Conservation (phyloP, 2,113 vertebrate species). For the Leucosticte australis region DNA sequence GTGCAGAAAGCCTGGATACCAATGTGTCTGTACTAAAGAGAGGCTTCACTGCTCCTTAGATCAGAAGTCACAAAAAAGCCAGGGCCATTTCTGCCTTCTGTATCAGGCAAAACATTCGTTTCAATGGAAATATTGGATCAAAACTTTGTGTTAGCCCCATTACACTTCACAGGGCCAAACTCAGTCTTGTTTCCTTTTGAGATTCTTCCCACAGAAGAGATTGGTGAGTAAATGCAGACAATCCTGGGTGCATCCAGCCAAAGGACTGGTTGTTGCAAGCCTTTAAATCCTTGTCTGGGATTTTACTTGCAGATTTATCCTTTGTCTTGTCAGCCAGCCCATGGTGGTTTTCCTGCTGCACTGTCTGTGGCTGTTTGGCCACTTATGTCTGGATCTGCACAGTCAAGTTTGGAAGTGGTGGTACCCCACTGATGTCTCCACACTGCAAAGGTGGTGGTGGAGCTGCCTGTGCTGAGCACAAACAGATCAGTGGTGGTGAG, state of each 20-base stretch:
- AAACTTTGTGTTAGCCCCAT: background rate
- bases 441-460: background rate
- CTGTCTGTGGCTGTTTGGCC: background rate
- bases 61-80: background rate
- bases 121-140: background rate
- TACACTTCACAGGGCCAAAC: background rate
- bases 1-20: background rate
- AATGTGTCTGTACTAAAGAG: background rate
- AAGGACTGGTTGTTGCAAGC: background rate
- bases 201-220: background rate
- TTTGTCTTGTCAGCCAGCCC: slow-evolving; percentile 5
- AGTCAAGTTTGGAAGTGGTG: background rate
- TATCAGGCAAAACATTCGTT: background rate
- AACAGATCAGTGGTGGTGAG: background rate
- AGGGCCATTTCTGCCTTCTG: background rate
- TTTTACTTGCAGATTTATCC: slow-evolving; percentile 36
- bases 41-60: background rate
- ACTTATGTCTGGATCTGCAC: background rate
- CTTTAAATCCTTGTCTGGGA: slow-evolving; percentile 39
- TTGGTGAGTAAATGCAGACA: background rate
- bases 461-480: background rate
- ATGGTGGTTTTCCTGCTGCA: background rate
- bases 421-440: background rate
- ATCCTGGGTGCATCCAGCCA: background rate
- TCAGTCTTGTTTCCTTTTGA: background rate